Evolutionary conservation across 2,113 vertebrate species (phyloP).

Genomic region (Centrocercus urophasianus): DNA sequence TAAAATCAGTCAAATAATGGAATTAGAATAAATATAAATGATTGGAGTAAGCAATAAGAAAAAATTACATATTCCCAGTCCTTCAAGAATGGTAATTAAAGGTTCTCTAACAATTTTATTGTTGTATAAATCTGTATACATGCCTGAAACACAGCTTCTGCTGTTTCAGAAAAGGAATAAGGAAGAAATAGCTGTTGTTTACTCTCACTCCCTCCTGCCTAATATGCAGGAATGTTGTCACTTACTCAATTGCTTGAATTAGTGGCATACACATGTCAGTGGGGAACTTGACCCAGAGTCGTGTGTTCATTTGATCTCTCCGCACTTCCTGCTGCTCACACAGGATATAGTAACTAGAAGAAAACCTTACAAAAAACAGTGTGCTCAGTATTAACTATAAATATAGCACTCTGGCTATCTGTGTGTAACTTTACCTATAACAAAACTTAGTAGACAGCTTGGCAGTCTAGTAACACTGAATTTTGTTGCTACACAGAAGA

Average conservation of each 20-base stretch:
- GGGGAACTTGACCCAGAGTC: background rate
- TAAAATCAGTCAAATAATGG: background rate
- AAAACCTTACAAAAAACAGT: background rate
- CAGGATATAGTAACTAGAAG: background rate
- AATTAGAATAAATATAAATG: background rate
- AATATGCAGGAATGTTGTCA: background rate
- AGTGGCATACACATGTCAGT: background rate
- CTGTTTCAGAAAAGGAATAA: background rate
- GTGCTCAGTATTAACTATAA: background rate
- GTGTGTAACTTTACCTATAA: background rate
- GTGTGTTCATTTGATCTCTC: background rate
- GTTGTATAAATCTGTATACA: background rate
- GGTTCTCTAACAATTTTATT: background rate
- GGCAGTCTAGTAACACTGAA: background rate
- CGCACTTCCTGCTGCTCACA: background rate
- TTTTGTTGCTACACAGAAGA: background rate
- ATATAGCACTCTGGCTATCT: background rate
- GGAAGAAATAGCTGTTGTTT: background rate
- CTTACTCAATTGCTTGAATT: background rate
- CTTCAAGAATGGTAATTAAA: background rate
- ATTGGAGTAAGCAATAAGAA: background rate
- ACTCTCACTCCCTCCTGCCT: background rate
- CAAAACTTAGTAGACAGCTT: background rate
- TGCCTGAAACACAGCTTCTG: background rate
- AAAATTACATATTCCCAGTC: fast-evolving